phyloP scores from a whole-genome alignment of 2,797 vertebrate genomes.

The Bucorvus abyssinicus region DNA sequence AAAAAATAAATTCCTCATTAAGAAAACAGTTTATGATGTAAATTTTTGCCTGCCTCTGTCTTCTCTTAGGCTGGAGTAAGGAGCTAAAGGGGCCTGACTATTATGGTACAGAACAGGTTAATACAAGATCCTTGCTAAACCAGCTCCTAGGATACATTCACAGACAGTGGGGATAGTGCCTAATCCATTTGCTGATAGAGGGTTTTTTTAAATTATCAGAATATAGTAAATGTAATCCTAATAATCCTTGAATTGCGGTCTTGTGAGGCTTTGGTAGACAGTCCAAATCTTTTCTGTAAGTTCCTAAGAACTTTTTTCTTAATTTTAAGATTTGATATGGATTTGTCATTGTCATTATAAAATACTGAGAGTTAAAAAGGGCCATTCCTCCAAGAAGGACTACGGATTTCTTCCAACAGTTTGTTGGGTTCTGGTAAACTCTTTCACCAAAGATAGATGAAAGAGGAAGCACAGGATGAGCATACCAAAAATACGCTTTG shows the following conservation, averaged over 20 bases:
- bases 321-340: background rate
- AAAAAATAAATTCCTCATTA: background rate
- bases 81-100: background rate
- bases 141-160: background rate
- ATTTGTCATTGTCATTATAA: background rate
- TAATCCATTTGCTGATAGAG: background rate
- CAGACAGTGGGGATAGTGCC: background rate
- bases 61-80: background rate
- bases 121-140: background rate
- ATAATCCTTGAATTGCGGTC: background rate
- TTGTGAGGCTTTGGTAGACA: background rate
- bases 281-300: background rate
- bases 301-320: background rate
- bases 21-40: background rate
- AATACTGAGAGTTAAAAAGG: background rate
- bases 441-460: constrained; percentile 57
- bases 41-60: background rate
- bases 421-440: constrained; percentile 36
- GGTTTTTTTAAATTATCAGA: background rate
- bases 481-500: constrained; percentile 49
- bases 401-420: constrained; percentile 20
- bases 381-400: background rate
- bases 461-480: constrained; percentile 60
- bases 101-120: background rate
- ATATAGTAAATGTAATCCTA: background rate